A percentile compares a stretch with the other conserved stretches of the same genome.
phyloP scores from a whole-genome alignment of 2,888 invertebrate species.

The Sycophila texana region DNA sequence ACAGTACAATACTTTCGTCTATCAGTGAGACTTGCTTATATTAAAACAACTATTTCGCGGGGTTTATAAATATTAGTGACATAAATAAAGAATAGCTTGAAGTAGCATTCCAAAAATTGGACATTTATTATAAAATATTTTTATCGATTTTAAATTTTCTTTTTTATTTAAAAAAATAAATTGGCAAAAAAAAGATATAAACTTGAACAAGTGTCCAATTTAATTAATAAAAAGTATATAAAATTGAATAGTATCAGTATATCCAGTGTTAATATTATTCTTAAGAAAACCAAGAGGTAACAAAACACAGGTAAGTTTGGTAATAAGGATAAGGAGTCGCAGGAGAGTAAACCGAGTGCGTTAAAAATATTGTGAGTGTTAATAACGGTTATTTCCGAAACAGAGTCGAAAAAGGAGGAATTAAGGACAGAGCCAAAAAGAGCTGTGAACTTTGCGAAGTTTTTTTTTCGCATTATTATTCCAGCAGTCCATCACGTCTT shows the following conservation, averaged over 20 bases:
- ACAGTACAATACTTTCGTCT: slow-evolving; percentile 64
- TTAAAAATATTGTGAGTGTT: slow-evolving; percentile 47
- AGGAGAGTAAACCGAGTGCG: slow-evolving; percentile 43
- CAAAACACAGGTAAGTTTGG: slow-evolving; percentile 67
- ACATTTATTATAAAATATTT: slow-evolving; percentile 25
- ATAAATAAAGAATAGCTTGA: slow-evolving; percentile 39
- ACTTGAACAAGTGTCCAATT: slow-evolving; percentile 41
- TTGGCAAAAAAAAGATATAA: neutral
- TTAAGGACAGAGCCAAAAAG: slow-evolving; percentile 52
- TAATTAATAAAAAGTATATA: slow-evolving; percentile 20
- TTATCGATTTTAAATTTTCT: neutral
- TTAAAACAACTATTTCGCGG: slow-evolving; percentile 14
- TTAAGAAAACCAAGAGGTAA: slow-evolving; percentile 74
- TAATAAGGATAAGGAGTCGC: slow-evolving; percentile 44
- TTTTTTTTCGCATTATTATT: slow-evolving; percentile 42
- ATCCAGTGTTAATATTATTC: slow-evolving; percentile 67
- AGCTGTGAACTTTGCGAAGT: slow-evolving; percentile 37
- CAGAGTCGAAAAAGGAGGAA: slow-evolving; percentile 45
- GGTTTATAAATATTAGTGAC: slow-evolving; percentile 49
- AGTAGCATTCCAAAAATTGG: slow-evolving; percentile 31
- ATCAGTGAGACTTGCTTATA: slow-evolving; percentile 68
- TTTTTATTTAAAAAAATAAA: neutral
- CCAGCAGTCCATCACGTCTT: slow-evolving; percentile 39
- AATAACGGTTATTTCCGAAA: slow-evolving; percentile 51
- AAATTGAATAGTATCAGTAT: slow-evolving; percentile 39